Conservation (phyloP, 64 coral and sea anemone genomes). For the Dendrophyllia cribrosa region DNA sequence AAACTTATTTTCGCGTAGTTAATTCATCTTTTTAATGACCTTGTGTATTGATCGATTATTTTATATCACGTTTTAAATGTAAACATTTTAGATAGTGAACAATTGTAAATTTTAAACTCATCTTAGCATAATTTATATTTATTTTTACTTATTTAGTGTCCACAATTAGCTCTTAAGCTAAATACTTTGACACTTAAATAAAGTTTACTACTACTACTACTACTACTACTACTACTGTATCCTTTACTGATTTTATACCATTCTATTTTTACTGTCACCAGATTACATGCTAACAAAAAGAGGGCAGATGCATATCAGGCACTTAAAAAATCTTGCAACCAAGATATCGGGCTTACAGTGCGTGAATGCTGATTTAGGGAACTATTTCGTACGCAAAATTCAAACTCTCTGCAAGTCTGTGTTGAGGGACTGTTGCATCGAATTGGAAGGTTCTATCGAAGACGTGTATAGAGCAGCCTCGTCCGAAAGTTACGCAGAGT, state of each 20-base stretch:
- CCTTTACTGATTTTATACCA: not conserved
- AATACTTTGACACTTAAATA: too few relatives aligned
- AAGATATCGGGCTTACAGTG: not conserved
- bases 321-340: slow-evolving; percentile 7
- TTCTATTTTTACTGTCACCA: not conserved
- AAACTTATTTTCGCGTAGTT: too few relatives aligned
- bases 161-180: too few relatives aligned
- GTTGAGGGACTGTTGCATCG: slow-evolving; percentile 43
- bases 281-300: slow-evolving; percentile 17
- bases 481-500: not conserved
- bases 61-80: too few relatives aligned
- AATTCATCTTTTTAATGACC: too few relatives aligned
- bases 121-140: too few relatives aligned
- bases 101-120: too few relatives aligned
- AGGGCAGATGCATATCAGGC: slow-evolving; percentile 20
- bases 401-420: not conserved
- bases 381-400: slow-evolving; percentile 13
- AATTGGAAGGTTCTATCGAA: not conserved
- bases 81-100: too few relatives aligned
- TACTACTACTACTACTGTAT: too few relatives aligned
- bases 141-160: too few relatives aligned
- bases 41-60: too few relatives aligned
- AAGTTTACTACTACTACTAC: too few relatives aligned
- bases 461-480: not conserved
- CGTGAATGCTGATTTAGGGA: not conserved